Conservation (phyloP, 2,888 invertebrate species). For the Rhodophaea formosa region DNA sequence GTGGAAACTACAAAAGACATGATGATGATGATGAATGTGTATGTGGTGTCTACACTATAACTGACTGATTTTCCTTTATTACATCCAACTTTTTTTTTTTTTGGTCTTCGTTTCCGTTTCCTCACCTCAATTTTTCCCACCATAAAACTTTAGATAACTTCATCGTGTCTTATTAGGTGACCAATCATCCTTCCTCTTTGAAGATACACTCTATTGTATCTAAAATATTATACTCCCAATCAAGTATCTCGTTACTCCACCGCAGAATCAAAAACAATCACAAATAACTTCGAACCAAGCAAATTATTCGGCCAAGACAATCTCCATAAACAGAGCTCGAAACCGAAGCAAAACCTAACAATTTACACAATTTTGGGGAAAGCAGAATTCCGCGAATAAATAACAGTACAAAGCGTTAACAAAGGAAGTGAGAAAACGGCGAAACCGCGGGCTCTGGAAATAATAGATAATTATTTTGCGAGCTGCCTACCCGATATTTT, state of each 20-base stretch:
- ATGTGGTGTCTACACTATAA: too few species aligned
- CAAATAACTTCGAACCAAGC: conserved; percentile 2
- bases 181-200: too few species aligned
- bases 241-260: neutral
- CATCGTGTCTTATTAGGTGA: too few species aligned
- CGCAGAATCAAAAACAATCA: conserved; percentile 3
- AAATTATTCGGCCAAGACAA: conserved; percentile 8
- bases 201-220: too few species aligned
- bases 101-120: too few species aligned
- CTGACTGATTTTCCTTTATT: too few species aligned
- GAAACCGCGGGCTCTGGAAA: conserved; percentile 21
- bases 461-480: conserved; percentile 23
- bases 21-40: too few species aligned
- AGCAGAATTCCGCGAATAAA: conserved; percentile 23
- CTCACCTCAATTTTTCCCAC: too few species aligned
- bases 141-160: too few species aligned
- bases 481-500: neutral
- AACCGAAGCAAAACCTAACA: neutral
- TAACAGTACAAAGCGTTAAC: conserved; percentile 20
- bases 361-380: conserved; percentile 10
- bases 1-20: too few species aligned
- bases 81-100: too few species aligned
- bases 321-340: neutral
- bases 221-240: neutral
- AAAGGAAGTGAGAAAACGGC: conserved; percentile 23